Conservation (phyloP, 2,113 vertebrate species). For the Anthoscopus minutus region DNA sequence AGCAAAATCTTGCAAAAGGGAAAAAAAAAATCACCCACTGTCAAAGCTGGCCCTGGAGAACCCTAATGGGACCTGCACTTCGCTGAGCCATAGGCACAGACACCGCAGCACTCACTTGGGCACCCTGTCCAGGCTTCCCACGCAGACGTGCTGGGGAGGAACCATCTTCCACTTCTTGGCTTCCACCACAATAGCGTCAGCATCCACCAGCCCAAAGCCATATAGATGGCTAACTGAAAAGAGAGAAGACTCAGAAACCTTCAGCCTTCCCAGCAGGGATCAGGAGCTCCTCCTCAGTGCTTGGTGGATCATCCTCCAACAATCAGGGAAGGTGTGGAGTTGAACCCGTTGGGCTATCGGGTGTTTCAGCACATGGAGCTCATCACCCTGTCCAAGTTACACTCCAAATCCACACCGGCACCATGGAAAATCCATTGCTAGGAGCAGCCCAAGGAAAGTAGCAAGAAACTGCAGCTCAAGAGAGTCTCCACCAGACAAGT, state of each 20-base stretch:
- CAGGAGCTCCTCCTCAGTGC: background rate
- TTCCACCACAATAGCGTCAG: constrained; percentile 86
- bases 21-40: background rate
- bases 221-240: constrained; percentile 91
- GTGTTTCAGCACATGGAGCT: background rate
- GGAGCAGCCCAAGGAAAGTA: background rate
- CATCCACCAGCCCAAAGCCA: constrained; percentile 93
- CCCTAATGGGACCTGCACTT: accelerated
- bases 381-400: background rate
- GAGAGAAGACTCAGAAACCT: constrained; percentile 66
- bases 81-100: background rate
- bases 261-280: background rate
- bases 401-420: background rate
- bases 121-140: constrained; percentile 71
- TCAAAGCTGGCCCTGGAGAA: background rate
- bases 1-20: background rate
- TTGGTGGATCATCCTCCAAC: background rate
- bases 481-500: background rate
- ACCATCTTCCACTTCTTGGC: constrained; percentile 84
- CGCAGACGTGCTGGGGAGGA: constrained; percentile 80
- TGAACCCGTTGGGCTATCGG: background rate
- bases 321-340: background rate
- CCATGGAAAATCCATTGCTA: background rate
- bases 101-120: constrained; percentile 73
- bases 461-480: background rate